Evolutionary conservation across 2,888 invertebrate species (phyloP).

Genomic region (Andrena camellia): DNA sequence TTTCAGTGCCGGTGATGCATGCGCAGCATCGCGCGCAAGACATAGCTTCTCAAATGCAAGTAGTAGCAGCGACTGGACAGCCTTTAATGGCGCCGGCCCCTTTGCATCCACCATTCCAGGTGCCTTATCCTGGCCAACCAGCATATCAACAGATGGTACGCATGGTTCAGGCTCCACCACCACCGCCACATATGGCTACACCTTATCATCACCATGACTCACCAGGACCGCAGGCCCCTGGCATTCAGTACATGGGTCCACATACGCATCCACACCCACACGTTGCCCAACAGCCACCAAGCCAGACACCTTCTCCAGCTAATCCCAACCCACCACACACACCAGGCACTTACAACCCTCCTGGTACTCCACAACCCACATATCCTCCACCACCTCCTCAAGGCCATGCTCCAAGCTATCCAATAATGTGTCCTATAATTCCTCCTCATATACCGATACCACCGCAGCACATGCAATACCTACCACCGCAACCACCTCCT

Average conservation of each 20-base stretch:
- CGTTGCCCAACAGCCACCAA: conserved; percentile 82
- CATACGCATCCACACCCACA: conserved; percentile 85
- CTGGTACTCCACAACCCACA: conserved; percentile 85
- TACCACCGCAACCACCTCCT: conserved; percentile 86
- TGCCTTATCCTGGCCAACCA: conserved; percentile 88
- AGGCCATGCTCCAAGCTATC: conserved; percentile 86
- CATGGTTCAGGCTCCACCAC: conserved; percentile 83
- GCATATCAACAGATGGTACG: conserved; percentile 86
- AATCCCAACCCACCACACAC: conserved; percentile 86
- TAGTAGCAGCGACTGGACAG: conserved; percentile 92
- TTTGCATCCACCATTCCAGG: conserved; percentile 89
- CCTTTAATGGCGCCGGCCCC: conserved; percentile 94
- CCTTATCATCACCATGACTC: conserved; percentile 86
- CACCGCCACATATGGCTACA: conserved; percentile 81
- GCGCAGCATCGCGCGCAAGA: conserved; percentile 86
- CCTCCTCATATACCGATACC: conserved; percentile 84
- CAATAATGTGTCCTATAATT: conserved; percentile 88
- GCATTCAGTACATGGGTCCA: conserved; percentile 87
- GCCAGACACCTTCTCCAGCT: conserved; percentile 83
- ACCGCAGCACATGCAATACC: conserved; percentile 86
- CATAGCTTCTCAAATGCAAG: conserved; percentile 92
- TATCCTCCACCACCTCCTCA: conserved; percentile 88
- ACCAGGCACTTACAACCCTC: conserved; percentile 87
- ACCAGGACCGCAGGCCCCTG: conserved; percentile 86
- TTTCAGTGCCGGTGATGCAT: conserved; percentile 84